A percentile compares a stretch with the other conserved stretches of the same genome.
Evolutionary conservation across 2,113 vertebrate genomes (phyloP).

Genomic region (Xiphophorus maculatus): DNA sequence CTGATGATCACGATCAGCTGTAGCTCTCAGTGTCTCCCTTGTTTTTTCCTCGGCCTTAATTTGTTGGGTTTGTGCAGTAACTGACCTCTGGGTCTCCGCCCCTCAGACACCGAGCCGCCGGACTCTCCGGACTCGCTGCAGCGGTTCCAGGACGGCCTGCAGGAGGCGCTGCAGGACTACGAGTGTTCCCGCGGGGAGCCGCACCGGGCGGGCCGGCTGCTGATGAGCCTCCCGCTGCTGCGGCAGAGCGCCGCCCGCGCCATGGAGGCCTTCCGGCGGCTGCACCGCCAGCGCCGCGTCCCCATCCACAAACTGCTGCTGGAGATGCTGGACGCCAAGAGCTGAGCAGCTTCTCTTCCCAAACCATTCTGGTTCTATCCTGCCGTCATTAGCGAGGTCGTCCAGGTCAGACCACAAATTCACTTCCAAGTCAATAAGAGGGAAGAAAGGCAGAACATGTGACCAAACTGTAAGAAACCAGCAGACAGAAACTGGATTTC

Average conservation of each 20-base stretch:
- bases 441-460: not conserved
- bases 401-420: too few relatives aligned
- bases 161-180: conserved; percentile 77
- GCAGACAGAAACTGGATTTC: too few relatives aligned
- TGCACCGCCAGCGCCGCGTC: conserved; percentile 63
- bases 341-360: conserved; percentile 44
- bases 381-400: too few relatives aligned
- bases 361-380: too few relatives aligned
- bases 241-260: conserved; percentile 71
- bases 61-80: not conserved
- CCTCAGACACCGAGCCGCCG: conserved; percentile 66
- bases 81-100: not conserved
- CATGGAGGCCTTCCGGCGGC: conserved; percentile 51
- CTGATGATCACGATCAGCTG: conserved; percentile 37
- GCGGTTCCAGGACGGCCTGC: conserved; percentile 74
- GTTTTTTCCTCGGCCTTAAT: not conserved
- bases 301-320: conserved; percentile 81
- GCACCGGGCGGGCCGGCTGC: conserved; percentile 69
- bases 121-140: conserved; percentile 71
- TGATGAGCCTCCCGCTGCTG: conserved; percentile 81
- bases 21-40: too few relatives aligned
- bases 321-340: conserved; percentile 81
- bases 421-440: too few relatives aligned
- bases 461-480: not conserved
- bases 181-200: conserved; percentile 54